Conservation (phyloP, 2,888 invertebrate species). For the Lepeophtheirus nordmannii region DNA sequence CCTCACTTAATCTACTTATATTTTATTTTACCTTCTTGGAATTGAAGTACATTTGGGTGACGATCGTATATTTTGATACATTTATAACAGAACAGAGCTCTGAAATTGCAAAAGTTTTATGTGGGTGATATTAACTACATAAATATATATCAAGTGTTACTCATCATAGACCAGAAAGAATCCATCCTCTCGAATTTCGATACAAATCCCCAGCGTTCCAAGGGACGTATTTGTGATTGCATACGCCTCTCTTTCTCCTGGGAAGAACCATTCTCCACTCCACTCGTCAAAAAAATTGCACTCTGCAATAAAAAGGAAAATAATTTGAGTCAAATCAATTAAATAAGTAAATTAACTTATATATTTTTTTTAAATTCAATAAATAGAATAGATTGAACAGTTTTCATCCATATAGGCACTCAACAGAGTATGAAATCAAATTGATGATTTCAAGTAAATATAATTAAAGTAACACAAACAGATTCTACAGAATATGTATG, state of each 20-base stretch:
- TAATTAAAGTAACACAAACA: too few relatives aligned
- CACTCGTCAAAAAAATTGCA: not conserved
- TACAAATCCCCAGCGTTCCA: not conserved
- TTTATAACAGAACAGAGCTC: not conserved
- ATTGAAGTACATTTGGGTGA: not conserved
- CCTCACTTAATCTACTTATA: not conserved
- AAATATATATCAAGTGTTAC: not conserved
- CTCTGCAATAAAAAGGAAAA: not conserved
- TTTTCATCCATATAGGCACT: too few relatives aligned
- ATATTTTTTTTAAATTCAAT: too few relatives aligned
- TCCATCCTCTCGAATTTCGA: not conserved
- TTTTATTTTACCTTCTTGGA: not conserved
- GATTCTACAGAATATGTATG: too few relatives aligned
- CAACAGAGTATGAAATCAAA: too few relatives aligned
- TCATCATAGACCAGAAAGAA: conserved; percentile 1
- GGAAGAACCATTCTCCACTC: conserved; percentile 1
- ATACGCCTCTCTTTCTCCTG: not conserved
- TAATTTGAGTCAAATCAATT: not conserved
- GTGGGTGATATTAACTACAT: not conserved
- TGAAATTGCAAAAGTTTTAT: not conserved
- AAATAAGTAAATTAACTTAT: too few relatives aligned
- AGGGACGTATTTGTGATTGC: not conserved
- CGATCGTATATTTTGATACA: not conserved
- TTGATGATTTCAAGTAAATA: too few relatives aligned
- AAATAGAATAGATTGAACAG: too few relatives aligned